Conservation (phyloP, 2,888 invertebrate species). For the Tipula helvola region DNA sequence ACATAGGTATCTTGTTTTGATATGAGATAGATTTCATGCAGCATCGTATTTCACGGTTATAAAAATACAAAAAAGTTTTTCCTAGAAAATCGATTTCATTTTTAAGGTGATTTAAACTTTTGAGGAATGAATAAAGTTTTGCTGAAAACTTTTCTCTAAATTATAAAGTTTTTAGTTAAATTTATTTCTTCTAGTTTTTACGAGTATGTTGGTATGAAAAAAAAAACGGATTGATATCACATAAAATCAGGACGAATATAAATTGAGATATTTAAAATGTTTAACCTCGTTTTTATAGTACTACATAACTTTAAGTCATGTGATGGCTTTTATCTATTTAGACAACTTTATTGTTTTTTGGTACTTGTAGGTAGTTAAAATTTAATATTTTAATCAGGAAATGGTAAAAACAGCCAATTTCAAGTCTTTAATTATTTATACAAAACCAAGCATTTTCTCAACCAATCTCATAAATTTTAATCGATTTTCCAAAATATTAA, state of each 20-base stretch:
- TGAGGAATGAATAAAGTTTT: neutral
- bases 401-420: neutral
- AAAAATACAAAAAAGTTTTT: neutral
- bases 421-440: neutral
- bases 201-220: neutral
- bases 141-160: neutral
- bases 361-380: neutral
- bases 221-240: neutral
- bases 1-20: neutral
- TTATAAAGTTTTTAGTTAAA: neutral
- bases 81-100: neutral
- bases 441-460: neutral
- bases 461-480: neutral
- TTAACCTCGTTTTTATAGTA: neutral
- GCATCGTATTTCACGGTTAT: neutral
- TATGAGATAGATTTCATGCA: neutral
- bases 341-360: neutral
- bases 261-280: slow-evolving; percentile 4
- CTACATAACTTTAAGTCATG: neutral
- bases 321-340: neutral
- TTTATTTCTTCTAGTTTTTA: neutral
- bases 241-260: neutral
- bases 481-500: neutral
- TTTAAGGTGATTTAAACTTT: neutral
- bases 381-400: neutral